Percentiles rank a stretch among this genome's conserved stretches.
phyloP scores from a whole-genome alignment of 92 coral and sea anemone genomes.

The Paramuricea clavata region DNA sequence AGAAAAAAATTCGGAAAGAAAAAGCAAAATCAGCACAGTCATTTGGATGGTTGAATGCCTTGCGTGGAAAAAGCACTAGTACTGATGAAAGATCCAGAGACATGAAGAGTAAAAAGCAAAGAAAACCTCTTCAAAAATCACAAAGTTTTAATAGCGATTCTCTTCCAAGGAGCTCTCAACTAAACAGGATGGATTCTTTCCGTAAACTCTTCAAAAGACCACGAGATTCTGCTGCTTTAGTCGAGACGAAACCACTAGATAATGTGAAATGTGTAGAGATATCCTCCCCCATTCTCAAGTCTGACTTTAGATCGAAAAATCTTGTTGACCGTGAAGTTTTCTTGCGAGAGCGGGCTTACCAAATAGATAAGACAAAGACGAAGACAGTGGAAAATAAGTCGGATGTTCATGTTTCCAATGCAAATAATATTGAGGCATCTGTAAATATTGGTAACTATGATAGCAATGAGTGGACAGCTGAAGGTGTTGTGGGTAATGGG shows the following conservation, averaged over 20 bases:
- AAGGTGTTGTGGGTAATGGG: not conserved
- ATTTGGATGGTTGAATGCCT: not conserved
- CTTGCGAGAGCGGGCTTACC: slow-evolving; percentile 17
- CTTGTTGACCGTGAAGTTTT: slow-evolving; percentile 43
- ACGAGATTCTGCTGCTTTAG: slow-evolving; percentile 2
- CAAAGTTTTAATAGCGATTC: slow-evolving; percentile 23
- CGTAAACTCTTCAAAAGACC: slow-evolving; percentile 29
- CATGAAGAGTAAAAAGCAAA: not conserved
- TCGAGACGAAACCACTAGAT: not conserved
- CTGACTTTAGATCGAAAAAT: slow-evolving; percentile 19
- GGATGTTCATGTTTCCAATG: not conserved
- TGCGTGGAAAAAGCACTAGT: not conserved
- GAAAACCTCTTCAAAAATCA: slow-evolving; percentile 32
- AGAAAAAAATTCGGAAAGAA: slow-evolving; percentile 3
- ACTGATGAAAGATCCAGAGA: slow-evolving; percentile 3
- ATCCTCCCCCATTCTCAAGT: slow-evolving; percentile 26
- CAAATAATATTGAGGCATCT: not conserved
- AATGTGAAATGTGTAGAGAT: slow-evolving; percentile 16
- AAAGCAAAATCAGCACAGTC: slow-evolving; percentile 2
- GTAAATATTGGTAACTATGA: not conserved
- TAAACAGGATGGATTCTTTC: slow-evolving; percentile 47
- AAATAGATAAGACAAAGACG: not conserved
- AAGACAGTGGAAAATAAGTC: not conserved
- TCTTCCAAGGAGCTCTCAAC: not conserved
- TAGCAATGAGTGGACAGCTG: not conserved